Evolutionary conservation across 2,113 vertebrate genomes (phyloP), one percentile per base, ranked within the genome.

Genomic region (Clarias gariepinus): DNA sequence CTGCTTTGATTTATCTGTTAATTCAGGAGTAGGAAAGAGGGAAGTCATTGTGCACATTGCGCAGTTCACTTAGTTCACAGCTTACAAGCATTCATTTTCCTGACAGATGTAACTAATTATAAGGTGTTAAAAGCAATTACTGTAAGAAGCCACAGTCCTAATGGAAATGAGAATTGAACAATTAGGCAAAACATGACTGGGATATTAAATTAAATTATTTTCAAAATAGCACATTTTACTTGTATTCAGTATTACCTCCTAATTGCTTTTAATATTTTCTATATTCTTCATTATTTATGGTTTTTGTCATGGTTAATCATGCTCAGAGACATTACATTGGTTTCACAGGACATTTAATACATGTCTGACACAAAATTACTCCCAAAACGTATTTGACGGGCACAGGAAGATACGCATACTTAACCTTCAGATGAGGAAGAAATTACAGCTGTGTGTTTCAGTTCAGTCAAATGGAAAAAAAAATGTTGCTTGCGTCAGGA

Each of bases 51-150:
- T 57, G 36, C 33, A 41, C 78, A 69, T 61, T 28, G 60, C 71
- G 57, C 81, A 30, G 30, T 47, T 77, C 74, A 78, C 76, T 63
- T 71, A 61, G 81, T 61, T 61, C 19, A 3, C 3, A 12, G 19
- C 57, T 25, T 64, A 23, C 61, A 82, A 66, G 63, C 52, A 60
- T n/a, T 89, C 53, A 87, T 87, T 64, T 47, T 79, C 52, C 76
- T 85, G 63, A 73, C 81, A 85, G 79, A 85, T 85, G 83, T 87
- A 55, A 30, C 33, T 68, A 76, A 84, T 87, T 87, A 87, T 61
- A 87, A 82, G 68, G 85, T 73, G 53, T 66, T 77, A 28, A 66
- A 85, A 85, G 86, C 82, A 85, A 85, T 87, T 82, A 66, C 86
- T 82, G n/a, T 78, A 83, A 63, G 23, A 85, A 82, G 71, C 61